These are phyloP conservation scores for Eupithecia tripunctaria DNA, from an alignment of 2,888 invertebrate genomes.

Conservation along the genomic window DNA sequence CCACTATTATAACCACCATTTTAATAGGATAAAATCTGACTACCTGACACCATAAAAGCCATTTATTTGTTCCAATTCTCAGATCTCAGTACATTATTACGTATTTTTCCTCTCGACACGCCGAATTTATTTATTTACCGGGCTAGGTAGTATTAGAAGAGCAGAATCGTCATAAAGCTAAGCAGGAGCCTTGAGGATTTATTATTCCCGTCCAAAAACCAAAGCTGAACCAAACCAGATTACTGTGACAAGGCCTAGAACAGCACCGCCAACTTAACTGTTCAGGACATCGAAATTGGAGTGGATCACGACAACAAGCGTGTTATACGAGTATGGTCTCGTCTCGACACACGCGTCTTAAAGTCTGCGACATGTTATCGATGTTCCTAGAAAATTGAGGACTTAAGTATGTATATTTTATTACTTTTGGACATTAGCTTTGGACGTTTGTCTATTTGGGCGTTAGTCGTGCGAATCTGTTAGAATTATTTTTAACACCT, in stretches of 20 bases:
- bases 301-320: not conserved
- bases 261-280: not conserved
- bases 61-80: no score
- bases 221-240: slow-evolving; percentile 16
- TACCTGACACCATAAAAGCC: no score
- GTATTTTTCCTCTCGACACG: not conserved
- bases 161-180: slow-evolving; percentile 8
- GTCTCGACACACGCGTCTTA: not conserved
- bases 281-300: not conserved
- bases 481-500: not conserved
- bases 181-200: not conserved
- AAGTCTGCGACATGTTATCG: not conserved
- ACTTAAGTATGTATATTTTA: not conserved
- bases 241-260: slow-evolving; percentile 13
- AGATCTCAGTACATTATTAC: no score
- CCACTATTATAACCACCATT: no score
- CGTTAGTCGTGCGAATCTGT: no score
- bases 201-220: slow-evolving; percentile 12
- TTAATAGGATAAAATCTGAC: no score
- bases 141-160: slow-evolving; percentile 3
- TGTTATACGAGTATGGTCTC: not conserved
- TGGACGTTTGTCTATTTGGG: no score
- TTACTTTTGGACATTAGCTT: no score
- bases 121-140: not conserved
- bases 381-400: not conserved